Conservation (phyloP, 2,113 vertebrate species). For the Suricata suricatta region DNA sequence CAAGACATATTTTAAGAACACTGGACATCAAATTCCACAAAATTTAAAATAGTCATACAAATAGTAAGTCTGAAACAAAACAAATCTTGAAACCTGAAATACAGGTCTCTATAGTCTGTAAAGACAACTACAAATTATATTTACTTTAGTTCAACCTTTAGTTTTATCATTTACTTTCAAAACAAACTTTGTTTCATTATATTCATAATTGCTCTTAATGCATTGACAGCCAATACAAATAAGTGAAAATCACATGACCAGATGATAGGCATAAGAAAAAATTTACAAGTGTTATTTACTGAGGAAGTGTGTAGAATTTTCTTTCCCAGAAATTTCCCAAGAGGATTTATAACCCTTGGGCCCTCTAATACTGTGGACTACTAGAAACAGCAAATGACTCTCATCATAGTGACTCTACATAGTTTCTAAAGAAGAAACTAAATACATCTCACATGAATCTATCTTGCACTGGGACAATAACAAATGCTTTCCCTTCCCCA, state of each 20-base stretch:
- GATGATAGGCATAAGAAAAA: neutral
- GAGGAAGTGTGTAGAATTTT: neutral
- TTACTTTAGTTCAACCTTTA: constrained; percentile 57
- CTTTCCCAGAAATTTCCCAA: constrained; percentile 20
- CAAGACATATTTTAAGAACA: neutral
- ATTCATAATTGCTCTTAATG: constrained; percentile 73
- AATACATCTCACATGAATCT: neutral
- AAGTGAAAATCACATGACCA: constrained; percentile 80
- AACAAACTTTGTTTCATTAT: constrained; percentile 74
- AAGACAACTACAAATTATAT: constrained; percentile 75
- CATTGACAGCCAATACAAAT: constrained; percentile 78
- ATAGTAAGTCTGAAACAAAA: constrained; percentile 12
- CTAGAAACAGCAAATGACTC: neutral
- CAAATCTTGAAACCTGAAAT: constrained; percentile 43
- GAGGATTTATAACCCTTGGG: neutral
- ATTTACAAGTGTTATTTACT: neutral
- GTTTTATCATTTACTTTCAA: constrained; percentile 47
- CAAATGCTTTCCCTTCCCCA: neutral
- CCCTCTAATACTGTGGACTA: neutral
- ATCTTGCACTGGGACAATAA: neutral
- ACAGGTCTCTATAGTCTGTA: constrained; percentile 55
- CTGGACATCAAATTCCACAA: constrained; percentile 57
- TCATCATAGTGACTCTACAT: neutral
- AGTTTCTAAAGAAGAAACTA: neutral
- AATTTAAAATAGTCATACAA: constrained; percentile 52